Conservation (phyloP, 2,113 vertebrate species). For the Brienomyrus brachyistius region DNA sequence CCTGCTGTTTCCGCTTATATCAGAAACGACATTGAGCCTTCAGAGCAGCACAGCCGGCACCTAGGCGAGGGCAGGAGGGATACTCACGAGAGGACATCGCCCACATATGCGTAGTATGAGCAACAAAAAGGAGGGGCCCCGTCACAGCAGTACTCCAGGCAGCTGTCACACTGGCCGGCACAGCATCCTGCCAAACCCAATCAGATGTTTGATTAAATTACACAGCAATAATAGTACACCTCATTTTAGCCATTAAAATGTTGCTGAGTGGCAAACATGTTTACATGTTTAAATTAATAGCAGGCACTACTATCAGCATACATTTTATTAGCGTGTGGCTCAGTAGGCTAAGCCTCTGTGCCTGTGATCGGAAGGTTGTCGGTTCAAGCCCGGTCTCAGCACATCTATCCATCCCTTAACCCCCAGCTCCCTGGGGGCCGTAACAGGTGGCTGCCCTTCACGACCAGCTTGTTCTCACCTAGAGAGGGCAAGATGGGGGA, state of each 20-base stretch:
- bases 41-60: background rate
- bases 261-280: background rate
- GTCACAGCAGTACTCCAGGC: slow-evolving; percentile 81
- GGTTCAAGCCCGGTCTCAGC: no score
- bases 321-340: background rate
- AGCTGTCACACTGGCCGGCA: slow-evolving; percentile 75
- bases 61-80: background rate
- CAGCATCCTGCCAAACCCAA: slow-evolving; percentile 52
- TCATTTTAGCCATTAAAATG: background rate
- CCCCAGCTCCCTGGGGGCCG: no score
- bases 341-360: no score
- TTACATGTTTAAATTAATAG: background rate
- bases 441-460: no score
- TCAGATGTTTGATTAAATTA: background rate
- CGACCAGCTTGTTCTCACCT: no score
- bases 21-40: background rate
- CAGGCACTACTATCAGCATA: background rate
- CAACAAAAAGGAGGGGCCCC: slow-evolving; percentile 81
- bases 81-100: slow-evolving; percentile 87
- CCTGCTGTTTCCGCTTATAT: background rate
- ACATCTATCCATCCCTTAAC: no score
- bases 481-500: no score
- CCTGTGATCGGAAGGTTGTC: no score
- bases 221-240: background rate
- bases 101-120: slow-evolving; percentile 87